Evolutionary conservation across 2,888 invertebrate species (phyloP), one percentile per base, ranked within the genome.

Genomic region (Hypomecis atomaria): DNA sequence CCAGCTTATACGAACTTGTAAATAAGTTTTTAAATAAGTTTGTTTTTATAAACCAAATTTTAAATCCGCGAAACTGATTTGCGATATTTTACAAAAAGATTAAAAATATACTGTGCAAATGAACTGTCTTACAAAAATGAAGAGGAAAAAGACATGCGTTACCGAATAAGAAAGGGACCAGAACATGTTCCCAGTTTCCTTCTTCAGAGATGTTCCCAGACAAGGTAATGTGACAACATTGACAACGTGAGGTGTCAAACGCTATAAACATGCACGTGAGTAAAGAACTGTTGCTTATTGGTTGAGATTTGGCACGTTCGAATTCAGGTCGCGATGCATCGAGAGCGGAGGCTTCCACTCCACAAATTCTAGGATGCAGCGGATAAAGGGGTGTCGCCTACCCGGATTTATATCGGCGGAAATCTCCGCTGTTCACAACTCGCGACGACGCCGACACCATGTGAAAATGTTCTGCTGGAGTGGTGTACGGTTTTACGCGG

Each of bases 371-470:
- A 79, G 85, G 83, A 85, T 87, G 68, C 83, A 78, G 78, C 80
- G 66, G 81, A 78, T 80, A 85, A 84, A 84, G 85, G 81, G 84
- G 81, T 86, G 87, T 87, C 86, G 82, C 84, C 80, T 82, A 79
- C 82, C 79, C 79, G 85, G 88, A 89, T 90, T 89, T 90, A 90
- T 88, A 89, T 86, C 84, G 83, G 84, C 79, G 85, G 83, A 86
- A 87, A 88, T 87, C 86, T 86, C 86, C 80, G 85, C 86, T 85
- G 84, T 88, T 88, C 88, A 85, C 87, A 86, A 85, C 86, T 84
- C 78, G 83, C 80, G 84, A 82, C 58, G 58, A 78, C 81, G 80
- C 77, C 79, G 78, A 74, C 71, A 78, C 75, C 72, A 79, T 84
- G 85, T 86, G 86, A 87, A 86, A 88, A 83, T 84, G 76, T 76